A percentile compares a stretch with the other conserved stretches of the same genome.
phyloP scores from a whole-genome alignment of 2,113 vertebrate genomes.

The Serilophus lunatus region DNA sequence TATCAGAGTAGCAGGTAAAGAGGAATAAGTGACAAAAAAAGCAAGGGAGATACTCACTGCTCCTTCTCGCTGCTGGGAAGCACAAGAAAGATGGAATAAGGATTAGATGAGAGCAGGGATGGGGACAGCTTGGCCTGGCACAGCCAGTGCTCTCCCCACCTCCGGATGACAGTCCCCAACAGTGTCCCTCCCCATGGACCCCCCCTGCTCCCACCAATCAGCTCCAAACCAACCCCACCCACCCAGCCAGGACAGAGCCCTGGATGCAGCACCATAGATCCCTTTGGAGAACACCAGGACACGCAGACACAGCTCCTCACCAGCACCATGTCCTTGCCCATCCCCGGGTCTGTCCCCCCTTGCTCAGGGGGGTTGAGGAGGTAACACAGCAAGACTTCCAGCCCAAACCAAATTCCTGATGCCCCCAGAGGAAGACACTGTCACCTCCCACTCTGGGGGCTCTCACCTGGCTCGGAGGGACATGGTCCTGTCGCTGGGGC shows the following conservation, averaged over 20 bases:
- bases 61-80: constrained; percentile 84
- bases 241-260: fast-evolving
- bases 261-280: neutral
- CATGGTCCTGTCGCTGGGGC: constrained; percentile 81
- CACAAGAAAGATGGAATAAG: constrained; percentile 11
- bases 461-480: constrained; percentile 82
- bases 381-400: fast-evolving
- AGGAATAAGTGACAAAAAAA: neutral
- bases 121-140: neutral
- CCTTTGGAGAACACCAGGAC: neutral
- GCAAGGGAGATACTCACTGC: constrained; percentile 80
- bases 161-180: neutral
- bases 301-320: fast-evolving
- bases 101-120: neutral
- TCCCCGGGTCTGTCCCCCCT: fast-evolving
- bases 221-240: neutral
- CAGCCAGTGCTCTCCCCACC: neutral
- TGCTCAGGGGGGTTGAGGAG: neutral
- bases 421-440: neutral
- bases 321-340: fast-evolving
- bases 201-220: fast-evolving
- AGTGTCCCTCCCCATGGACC: fast-evolving
- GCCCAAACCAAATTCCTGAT: fast-evolving
- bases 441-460: fast-evolving
- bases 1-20: neutral